These are phyloP conservation scores for Lydus trimaculatus DNA, from an alignment of 2,888 invertebrate genomes.

Conservation along the genomic window DNA sequence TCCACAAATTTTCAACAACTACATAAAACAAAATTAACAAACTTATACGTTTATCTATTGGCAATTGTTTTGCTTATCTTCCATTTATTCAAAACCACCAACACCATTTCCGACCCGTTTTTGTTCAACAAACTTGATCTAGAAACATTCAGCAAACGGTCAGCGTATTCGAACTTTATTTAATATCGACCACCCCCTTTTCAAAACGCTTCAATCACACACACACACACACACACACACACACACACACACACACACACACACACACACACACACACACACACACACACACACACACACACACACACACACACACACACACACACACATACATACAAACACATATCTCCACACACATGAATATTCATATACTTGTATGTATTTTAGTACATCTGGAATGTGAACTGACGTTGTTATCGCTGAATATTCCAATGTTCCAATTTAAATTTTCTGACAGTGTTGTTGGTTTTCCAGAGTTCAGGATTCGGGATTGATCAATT, in stretches of 20 bases:
- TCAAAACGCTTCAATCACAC: neutral
- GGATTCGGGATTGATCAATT: constrained; percentile 3
- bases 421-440: neutral
- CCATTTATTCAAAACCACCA: neutral
- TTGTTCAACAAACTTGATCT: constrained; percentile 10
- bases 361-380: constrained; percentile 13
- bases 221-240: neutral
- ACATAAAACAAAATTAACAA: neutral
- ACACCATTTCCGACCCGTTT: neutral
- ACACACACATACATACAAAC: too few species aligned
- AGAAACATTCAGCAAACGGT: constrained; percentile 15
- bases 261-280: neutral
- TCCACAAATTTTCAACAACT: neutral
- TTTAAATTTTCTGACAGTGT: constrained; percentile 12
- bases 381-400: constrained; percentile 1
- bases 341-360: neutral
- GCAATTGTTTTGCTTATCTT: constrained; percentile 11
- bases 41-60: neutral
- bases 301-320: neutral
- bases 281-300: neutral
- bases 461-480: neutral
- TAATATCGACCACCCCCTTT: constrained; percentile 17
- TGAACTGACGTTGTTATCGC: constrained; percentile 12
- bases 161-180: constrained; percentile 37
- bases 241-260: too few species aligned